Conservation (phyloP, 2,888 invertebrate species). For the Schizotus pectinicornis region DNA sequence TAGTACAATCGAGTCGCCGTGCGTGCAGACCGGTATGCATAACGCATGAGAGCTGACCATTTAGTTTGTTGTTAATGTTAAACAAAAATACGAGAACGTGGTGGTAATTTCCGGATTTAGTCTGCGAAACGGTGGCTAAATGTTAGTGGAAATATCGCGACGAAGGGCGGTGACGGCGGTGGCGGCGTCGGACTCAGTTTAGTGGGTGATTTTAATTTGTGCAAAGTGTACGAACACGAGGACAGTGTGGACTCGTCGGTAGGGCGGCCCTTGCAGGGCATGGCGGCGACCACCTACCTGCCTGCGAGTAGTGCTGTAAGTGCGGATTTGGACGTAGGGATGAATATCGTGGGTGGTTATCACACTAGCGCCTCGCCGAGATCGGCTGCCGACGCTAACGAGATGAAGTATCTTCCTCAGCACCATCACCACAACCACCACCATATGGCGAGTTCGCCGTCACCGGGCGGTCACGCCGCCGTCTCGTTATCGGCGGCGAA, state of each 20-base stretch:
- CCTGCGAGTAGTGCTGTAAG: slow-evolving; percentile 72
- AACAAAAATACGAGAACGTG: background rate
- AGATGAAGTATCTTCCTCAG: slow-evolving; percentile 93
- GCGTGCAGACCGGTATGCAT: slow-evolving; percentile 62
- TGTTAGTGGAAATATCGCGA: slow-evolving; percentile 12
- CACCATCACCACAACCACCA: slow-evolving; percentile 85
- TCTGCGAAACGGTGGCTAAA: slow-evolving; percentile 8
- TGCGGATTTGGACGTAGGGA: slow-evolving; percentile 77
- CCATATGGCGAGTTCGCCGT: slow-evolving; percentile 71
- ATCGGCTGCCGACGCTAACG: slow-evolving; percentile 84
- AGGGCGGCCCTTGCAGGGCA: slow-evolving; percentile 71
- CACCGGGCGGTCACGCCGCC: slow-evolving; percentile 66
- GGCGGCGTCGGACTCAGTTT: slow-evolving; percentile 3
- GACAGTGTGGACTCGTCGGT: slow-evolving; percentile 56
- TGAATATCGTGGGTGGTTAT: slow-evolving; percentile 78
- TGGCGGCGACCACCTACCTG: slow-evolving; percentile 96
- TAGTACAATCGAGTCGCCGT: slow-evolving; percentile 66
- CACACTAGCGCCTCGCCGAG: slow-evolving; percentile 83
- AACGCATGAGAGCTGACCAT: slow-evolving; percentile 64
- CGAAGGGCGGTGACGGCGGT: slow-evolving; percentile 17
- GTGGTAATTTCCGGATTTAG: slow-evolving; percentile 3
- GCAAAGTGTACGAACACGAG: slow-evolving; percentile 54
- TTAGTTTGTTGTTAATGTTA: slow-evolving; percentile 17
- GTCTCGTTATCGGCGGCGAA: slow-evolving; percentile 64
- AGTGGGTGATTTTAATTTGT: slow-evolving; percentile 11